Conservation (phyloP, 2,113 vertebrate genomes). For the Opisthocomus hoazin region DNA sequence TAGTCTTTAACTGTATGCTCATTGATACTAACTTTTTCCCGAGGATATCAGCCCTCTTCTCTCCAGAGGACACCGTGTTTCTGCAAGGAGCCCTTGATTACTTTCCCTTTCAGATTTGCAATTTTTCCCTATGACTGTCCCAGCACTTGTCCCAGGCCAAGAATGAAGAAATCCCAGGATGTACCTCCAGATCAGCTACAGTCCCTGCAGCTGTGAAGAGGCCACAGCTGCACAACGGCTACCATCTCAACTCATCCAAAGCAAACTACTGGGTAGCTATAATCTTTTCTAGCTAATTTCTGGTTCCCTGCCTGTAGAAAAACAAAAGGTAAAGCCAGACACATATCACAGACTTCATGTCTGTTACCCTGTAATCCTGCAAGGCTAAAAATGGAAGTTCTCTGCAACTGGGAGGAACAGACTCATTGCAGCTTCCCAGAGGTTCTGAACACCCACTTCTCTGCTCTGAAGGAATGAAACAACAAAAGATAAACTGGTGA, state of each 20-base stretch:
- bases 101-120: neutral
- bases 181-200: neutral
- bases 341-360: neutral
- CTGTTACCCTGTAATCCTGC: neutral
- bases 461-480: neutral
- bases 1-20: neutral
- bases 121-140: neutral
- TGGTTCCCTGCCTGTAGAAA: neutral
- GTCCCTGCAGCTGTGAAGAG: neutral
- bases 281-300: neutral
- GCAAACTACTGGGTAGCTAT: neutral
- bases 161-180: neutral
- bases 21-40: neutral
- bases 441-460: neutral
- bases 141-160: neutral
- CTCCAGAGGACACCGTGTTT: neutral
- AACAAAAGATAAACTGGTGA: neutral
- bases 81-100: neutral
- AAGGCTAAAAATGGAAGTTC: neutral
- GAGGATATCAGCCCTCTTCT: neutral
- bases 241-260: neutral
- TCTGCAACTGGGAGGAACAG: neutral
- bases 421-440: neutral
- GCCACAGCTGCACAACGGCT: neutral
- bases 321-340: neutral